These are phyloP conservation scores for Leptatherina wallacei DNA, from an alignment of 2,797 vertebrate genomes.

Conservation along the genomic window DNA sequence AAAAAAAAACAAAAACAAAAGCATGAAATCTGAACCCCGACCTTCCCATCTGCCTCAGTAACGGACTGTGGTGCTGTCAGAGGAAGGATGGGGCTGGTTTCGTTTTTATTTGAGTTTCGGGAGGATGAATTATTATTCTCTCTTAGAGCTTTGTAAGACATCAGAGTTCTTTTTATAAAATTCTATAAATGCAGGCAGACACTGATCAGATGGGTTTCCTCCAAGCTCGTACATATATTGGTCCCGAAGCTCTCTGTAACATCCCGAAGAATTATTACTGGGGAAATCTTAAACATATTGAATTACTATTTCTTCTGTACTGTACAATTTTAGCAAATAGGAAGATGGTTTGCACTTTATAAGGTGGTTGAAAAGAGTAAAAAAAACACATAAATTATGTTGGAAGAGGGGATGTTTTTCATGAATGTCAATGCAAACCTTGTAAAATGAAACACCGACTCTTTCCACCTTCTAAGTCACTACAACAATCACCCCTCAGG, in stretches of 20 bases:
- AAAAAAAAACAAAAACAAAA: background rate
- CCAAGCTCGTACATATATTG: background rate
- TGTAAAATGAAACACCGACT: slow-evolving; percentile 3
- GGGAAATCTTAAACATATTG: background rate
- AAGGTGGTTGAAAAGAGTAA: slow-evolving; percentile 4
- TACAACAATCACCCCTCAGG: background rate
- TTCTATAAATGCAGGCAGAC: background rate
- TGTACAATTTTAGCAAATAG: background rate
- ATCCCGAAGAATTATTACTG: slow-evolving; percentile 5
- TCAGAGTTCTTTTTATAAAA: slow-evolving; percentile 2
- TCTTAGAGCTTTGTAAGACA: background rate
- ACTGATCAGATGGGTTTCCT: background rate
- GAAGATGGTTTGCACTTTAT: background rate
- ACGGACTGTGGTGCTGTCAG: background rate
- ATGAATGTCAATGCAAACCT: background rate
- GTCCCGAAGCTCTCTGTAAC: background rate
- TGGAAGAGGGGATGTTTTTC: background rate
- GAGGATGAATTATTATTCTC: background rate
- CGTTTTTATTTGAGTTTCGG: slow-evolving; percentile 2
- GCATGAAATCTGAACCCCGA: slow-evolving; percentile 1
- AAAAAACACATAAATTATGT: background rate
- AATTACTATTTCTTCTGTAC: slow-evolving; percentile 4
- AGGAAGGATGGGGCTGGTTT: background rate
- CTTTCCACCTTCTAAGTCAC: background rate
- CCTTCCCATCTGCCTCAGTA: background rate